Conservation (phyloP, 2,888 invertebrate genomes). For the Sclerodermus sp. region DNA sequence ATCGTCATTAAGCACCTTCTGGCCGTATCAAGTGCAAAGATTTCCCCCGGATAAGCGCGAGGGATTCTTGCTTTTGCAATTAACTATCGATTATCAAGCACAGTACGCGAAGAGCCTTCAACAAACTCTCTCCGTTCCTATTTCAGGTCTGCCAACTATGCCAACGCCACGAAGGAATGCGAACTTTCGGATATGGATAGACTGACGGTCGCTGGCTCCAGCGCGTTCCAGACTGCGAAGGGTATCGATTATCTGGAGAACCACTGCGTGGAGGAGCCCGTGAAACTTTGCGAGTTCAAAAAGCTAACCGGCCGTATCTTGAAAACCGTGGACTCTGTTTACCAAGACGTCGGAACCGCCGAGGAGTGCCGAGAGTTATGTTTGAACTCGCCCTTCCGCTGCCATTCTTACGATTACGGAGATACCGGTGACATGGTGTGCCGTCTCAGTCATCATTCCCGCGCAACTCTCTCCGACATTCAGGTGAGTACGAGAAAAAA, state of each 20-base stretch:
- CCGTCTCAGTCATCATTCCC: conserved; percentile 87
- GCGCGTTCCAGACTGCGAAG: conserved; percentile 68
- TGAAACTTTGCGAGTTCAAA: conserved; percentile 91
- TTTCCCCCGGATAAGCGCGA: too few relatives aligned
- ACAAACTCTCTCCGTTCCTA: conserved; percentile 1
- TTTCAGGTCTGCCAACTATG: conserved; percentile 87
- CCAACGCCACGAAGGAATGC: conserved; percentile 82
- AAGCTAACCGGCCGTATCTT: conserved; percentile 84
- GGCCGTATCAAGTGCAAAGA: too few relatives aligned
- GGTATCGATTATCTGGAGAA: conserved; percentile 84
- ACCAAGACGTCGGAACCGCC: conserved; percentile 82
- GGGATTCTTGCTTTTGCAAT: too few relatives aligned
- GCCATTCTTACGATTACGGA: conserved; percentile 92
- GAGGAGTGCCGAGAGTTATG: conserved; percentile 89
- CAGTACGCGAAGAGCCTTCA: too few relatives aligned
- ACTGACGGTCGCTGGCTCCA: conserved; percentile 82
- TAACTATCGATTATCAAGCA: too few relatives aligned
- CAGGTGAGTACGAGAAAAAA: conserved; percentile 62
- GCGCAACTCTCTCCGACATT: conserved; percentile 84
- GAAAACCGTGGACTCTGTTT: conserved; percentile 92
- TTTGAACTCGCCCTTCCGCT: conserved; percentile 82
- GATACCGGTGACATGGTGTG: conserved; percentile 93
- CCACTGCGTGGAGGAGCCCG: conserved; percentile 92
- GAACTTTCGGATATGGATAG: conserved; percentile 90
- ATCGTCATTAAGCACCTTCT: too few relatives aligned